Evolutionary conservation across 2,797 vertebrate species (phyloP).

Genomic region (Staurois parvus): DNA sequence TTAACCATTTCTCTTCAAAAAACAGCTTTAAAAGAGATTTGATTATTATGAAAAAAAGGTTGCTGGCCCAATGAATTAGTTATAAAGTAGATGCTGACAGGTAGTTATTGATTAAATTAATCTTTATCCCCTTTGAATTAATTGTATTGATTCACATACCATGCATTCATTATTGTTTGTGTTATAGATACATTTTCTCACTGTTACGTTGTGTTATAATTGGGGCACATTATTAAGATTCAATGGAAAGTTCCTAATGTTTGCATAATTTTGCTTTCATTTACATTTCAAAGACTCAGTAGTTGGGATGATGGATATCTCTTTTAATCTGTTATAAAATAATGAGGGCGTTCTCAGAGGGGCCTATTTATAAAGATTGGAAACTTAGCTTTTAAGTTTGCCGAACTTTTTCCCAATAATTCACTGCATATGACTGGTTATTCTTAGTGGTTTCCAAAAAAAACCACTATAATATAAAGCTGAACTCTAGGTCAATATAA

Average conservation of each 20-base stretch:
- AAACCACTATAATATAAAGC: too few species aligned
- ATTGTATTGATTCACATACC: constrained; percentile 18
- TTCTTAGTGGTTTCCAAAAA: too few species aligned
- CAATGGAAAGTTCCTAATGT: constrained; percentile 73
- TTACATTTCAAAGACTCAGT: constrained; percentile 73
- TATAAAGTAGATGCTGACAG: not conserved
- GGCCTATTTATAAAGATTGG: not conserved
- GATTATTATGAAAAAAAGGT: too few species aligned
- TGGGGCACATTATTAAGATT: constrained; percentile 73
- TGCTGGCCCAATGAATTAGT: too few species aligned
- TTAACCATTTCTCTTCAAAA: too few species aligned
- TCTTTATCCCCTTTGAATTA: constrained; percentile 29
- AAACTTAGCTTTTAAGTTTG: not conserved
- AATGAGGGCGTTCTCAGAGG: constrained; percentile 5
- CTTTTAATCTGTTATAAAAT: constrained; percentile 33
- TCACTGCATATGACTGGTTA: too few species aligned
- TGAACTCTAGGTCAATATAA: too few species aligned
- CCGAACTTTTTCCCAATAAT: not conserved
- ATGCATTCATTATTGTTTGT: constrained; percentile 13
- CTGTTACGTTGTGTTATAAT: constrained; percentile 71
- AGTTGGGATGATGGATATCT: constrained; percentile 27
- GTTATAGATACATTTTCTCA: constrained; percentile 46
- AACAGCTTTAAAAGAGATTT: too few species aligned
- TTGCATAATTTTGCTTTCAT: constrained; percentile 77
- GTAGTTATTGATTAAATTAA: not conserved